phyloP scores from a whole-genome alignment of 2,888 invertebrate genomes.

The Podotricha telesiphe region DNA sequence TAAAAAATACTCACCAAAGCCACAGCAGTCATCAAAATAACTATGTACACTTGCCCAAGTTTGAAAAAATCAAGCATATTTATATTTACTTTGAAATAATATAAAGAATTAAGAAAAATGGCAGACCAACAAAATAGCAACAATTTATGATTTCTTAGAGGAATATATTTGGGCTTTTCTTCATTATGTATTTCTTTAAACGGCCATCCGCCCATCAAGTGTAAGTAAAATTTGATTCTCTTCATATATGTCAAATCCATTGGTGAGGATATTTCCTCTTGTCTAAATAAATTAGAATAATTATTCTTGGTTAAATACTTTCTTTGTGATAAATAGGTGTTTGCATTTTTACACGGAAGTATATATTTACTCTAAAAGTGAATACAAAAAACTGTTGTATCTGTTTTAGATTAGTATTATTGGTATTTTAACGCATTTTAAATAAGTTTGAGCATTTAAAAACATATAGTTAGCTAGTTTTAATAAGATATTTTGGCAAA shows the following conservation, averaged over 20 bases:
- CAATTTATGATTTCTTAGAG: conserved; percentile 7
- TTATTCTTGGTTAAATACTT: no score
- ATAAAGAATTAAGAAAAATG: conserved; percentile 1
- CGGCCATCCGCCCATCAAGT: conserved; percentile 21
- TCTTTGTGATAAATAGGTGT: no score
- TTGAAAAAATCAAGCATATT: conserved; percentile 21
- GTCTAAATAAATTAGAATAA: conserved; percentile 6
- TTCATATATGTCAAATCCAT: conserved; percentile 26
- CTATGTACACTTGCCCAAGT: conserved; percentile 21
- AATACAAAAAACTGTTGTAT: no score
- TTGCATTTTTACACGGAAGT: no score
- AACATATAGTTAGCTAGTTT: no score
- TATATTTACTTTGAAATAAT: not conserved
- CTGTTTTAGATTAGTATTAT: no score
- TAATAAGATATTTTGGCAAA: no score
- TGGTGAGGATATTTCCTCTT: conserved; percentile 3
- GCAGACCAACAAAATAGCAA: conserved; percentile 2
- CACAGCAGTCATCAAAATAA: conserved; percentile 24
- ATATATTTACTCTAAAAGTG: no score
- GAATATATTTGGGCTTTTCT: conserved; percentile 6
- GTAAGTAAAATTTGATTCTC: conserved; percentile 16
- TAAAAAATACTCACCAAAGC: conserved; percentile 4
- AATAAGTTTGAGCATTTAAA: no score
- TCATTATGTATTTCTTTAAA: conserved; percentile 6
- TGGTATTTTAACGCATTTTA: no score